These are phyloP conservation scores for Parelbella ahira DNA, from an alignment of 2,888 invertebrate species.

Conservation along the genomic window DNA sequence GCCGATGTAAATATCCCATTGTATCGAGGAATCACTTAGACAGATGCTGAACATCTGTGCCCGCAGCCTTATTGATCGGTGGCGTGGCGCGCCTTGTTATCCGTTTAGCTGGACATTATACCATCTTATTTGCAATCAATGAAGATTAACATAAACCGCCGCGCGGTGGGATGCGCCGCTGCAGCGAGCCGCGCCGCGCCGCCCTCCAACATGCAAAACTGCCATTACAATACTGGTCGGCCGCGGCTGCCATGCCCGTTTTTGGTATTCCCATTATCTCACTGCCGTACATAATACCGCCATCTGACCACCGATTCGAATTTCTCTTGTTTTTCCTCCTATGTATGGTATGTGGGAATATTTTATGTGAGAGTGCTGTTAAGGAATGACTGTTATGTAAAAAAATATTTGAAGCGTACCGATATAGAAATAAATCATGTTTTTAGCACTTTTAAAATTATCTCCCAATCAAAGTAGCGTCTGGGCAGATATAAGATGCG, in stretches of 20 bases:
- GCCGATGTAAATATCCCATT: no score
- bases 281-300: slow-evolving; percentile 6
- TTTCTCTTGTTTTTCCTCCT: slow-evolving; percentile 9
- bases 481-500: no score
- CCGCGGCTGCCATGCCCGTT: slow-evolving; percentile 34
- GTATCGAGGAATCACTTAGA: slow-evolving; percentile 8
- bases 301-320: slow-evolving; percentile 11
- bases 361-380: no score
- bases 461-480: no score
- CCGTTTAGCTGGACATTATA: slow-evolving; percentile 49
- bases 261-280: slow-evolving; percentile 26
- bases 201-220: slow-evolving; percentile 47
- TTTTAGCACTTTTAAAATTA: no score
- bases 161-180: slow-evolving; percentile 47
- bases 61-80: slow-evolving; percentile 33
- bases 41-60: slow-evolving; percentile 32
- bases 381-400: no score
- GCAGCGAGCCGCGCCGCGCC: slow-evolving; percentile 11
- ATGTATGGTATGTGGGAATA: slow-evolving; percentile 10
- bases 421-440: no score
- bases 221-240: slow-evolving; percentile 42
- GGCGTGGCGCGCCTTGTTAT: slow-evolving; percentile 47
- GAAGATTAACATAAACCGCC: slow-evolving; percentile 66
- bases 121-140: slow-evolving; percentile 72
- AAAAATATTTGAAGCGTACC: no score